phyloP scores from a whole-genome alignment of 2,888 invertebrate species.

The Entomobrya multifasciata region DNA sequence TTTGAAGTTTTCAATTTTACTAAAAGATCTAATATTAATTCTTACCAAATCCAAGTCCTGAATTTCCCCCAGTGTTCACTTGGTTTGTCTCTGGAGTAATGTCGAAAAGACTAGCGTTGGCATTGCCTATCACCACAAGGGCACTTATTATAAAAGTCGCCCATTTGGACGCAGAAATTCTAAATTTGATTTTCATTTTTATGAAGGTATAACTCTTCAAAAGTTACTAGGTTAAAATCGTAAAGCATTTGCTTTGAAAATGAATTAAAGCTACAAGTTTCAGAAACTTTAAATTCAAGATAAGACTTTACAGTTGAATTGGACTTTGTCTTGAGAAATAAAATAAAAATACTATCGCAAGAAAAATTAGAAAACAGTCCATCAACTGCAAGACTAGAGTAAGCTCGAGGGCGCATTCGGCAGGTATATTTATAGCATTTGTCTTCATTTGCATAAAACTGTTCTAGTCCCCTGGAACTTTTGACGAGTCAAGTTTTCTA shows the following conservation, averaged over 20 bases:
- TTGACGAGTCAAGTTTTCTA: too few relatives aligned
- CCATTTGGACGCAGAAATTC: background rate
- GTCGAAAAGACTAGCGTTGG: conserved; percentile 32
- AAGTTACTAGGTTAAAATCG: background rate
- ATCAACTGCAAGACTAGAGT: conserved; percentile 31
- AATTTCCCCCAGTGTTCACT: background rate
- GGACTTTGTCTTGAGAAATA: conserved; percentile 29
- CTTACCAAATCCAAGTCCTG: conserved; percentile 44
- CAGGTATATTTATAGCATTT: conserved; percentile 45
- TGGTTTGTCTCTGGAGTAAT: background rate
- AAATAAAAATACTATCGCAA: background rate
- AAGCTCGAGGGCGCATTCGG: conserved; percentile 14
- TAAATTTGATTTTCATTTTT: conserved; percentile 29
- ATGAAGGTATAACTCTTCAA: background rate
- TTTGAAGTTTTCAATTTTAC: too few relatives aligned
- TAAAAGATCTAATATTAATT: too few relatives aligned
- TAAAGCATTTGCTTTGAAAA: too few relatives aligned
- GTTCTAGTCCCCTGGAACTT: too few relatives aligned
- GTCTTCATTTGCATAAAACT: background rate
- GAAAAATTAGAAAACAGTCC: conserved; percentile 30
- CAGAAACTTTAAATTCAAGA: conserved; percentile 1
- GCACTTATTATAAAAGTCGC: background rate
- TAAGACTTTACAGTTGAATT: background rate
- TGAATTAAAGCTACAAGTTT: background rate
- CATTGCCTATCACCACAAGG: background rate